Evolutionary conservation across 2,113 vertebrate species (phyloP), one percentile per base, ranked within the genome.

Genomic region (Octodon degus): DNA sequence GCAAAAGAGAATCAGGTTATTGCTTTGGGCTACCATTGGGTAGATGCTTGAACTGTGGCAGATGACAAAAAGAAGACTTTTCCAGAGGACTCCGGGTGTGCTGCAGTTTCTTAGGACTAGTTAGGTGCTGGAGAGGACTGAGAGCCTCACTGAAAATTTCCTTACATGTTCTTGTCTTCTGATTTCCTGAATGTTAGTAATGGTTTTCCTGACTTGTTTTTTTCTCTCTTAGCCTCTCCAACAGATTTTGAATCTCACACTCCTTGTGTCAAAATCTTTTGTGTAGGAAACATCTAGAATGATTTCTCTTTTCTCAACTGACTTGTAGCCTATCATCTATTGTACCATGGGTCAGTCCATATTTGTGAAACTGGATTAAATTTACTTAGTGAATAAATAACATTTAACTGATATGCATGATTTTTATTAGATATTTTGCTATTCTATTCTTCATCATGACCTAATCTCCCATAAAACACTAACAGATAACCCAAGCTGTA

Each of bases 321-420:
- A 86, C 37, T 7, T 95, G 22, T 94, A 68, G 74, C 20, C 76
- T 22, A 79, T 50, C 83, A 79, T 50, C 83, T 30, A 91, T 76
- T 20, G 30, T 67, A 80, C 72, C 91, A 53, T 74, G 16, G 10
- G 2, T 89, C 37, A 67, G 19, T 85, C 47, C 37, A 22, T 76
- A 37, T 85, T 86, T 67, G 12, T 83, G 86, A 94, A 93, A 47
- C 13, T 55, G n/a, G 89, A 83, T 86, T 83, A 77, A 93, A 55
- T 79, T 63, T 95, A 13, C 77, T 76, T 93, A 63, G 27, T 91
- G 72, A 94, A 93, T 74, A 79, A 92, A 55, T 55, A 62, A 34
- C 30, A 43, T 79, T 79, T 92, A 84, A 84, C 40, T 53, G 77
- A 19, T n/a, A 32, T 72, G 3, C 2, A 34, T 55, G 8, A 14